phyloP scores from a whole-genome alignment of 2,797 vertebrate species.

The Eremophila alpestris region DNA sequence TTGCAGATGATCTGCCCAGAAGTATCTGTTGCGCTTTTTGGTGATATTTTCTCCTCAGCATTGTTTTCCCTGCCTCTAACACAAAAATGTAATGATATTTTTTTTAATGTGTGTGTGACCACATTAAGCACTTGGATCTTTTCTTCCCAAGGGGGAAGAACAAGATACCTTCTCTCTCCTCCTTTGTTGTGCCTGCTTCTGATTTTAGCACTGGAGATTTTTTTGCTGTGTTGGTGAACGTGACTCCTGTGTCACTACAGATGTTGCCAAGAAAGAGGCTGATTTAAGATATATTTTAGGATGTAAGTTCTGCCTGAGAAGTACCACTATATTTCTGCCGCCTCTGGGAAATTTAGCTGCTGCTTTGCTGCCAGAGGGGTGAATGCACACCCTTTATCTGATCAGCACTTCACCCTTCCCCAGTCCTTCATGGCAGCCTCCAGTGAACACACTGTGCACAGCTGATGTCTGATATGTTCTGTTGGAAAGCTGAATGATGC shows the following conservation, averaged over 20 bases:
- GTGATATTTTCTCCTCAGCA: conserved; percentile 10
- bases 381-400: neutral
- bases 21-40: conserved; percentile 41
- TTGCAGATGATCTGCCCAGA: conserved; percentile 44
- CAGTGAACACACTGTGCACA: neutral
- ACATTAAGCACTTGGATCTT: neutral
- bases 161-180: neutral
- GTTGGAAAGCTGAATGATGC: conserved; percentile 1
- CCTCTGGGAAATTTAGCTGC: neutral
- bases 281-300: neutral
- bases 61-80: conserved; percentile 19
- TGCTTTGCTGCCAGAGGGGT: rapidly evolving
- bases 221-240: neutral
- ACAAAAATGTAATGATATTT: neutral
- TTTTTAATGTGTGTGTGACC: neutral
- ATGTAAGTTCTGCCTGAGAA: neutral
- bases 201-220: neutral
- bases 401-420: neutral
- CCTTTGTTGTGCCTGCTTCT: neutral
- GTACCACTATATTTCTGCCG: neutral
- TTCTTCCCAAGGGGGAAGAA: neutral
- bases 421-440: neutral
- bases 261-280: neutral
- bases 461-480: neutral
- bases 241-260: neutral